phyloP scores from a whole-genome alignment of 2,113 vertebrate genomes.

The Paramisgurnus dabryanus region DNA sequence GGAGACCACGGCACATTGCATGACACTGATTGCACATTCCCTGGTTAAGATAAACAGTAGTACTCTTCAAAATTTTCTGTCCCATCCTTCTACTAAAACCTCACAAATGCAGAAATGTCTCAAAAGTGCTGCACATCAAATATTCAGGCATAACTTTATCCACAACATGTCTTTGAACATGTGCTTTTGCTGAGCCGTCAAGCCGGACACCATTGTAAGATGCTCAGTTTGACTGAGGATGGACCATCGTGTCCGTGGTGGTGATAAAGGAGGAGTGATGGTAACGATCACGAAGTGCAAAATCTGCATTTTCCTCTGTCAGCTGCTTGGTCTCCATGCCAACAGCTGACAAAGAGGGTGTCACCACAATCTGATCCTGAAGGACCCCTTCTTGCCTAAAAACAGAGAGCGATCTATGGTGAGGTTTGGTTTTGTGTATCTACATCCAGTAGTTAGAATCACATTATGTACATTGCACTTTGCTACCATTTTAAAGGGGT shows the following conservation, averaged over 20 bases:
- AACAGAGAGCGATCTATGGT: conserved; percentile 4
- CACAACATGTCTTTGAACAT: neutral
- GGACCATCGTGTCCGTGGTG: conserved; percentile 72
- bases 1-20: neutral
- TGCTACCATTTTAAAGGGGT: neutral
- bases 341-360: conserved; percentile 80
- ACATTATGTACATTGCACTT: neutral
- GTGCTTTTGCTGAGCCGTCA: neutral
- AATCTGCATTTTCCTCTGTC: conserved; percentile 92
- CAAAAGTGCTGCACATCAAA: neutral
- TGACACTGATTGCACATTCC: conserved; percentile 31
- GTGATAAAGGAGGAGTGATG: conserved; percentile 86
- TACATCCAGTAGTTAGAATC: neutral
- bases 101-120: neutral
- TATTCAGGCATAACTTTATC: conserved; percentile 1
- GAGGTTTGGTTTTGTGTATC: neutral
- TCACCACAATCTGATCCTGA: conserved; percentile 85
- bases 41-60: neutral
- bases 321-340: conserved; percentile 90
- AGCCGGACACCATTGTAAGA: neutral
- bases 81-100: neutral
- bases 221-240: conserved; percentile 70
- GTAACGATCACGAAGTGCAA: conserved; percentile 86
- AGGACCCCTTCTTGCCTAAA: conserved; percentile 58
- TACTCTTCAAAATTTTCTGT: neutral